Base-by-base conservation (phyloP, 2,797 vertebrate genomes). In the Phylloscopus collybita region DNA sequence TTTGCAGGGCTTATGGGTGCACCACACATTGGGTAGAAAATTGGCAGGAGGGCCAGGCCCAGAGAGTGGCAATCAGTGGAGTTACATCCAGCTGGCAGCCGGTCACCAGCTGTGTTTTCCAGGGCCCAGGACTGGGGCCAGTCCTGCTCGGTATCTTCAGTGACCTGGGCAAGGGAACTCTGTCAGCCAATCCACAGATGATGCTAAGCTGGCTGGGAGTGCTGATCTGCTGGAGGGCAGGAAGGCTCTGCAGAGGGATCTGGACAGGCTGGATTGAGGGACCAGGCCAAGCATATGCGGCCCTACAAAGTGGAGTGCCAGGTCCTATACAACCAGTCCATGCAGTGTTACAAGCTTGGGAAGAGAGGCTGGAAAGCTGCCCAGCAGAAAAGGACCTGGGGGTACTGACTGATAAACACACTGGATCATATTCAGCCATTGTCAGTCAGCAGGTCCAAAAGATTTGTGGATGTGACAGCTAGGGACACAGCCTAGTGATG, bases 151-250 rank as follows among this genome's bases (percentile, higher is more conserved):
- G 6, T 8, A 8, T 38, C 44, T 50, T 44, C 32, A 36, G 0
- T 0, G 1, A 27, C 36, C 18, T 57, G 32, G 32, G 11, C 0
- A 1, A 57, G 27, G 26, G 26, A 8, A 34, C 23, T 10, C 32
- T 21, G 59, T 36, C 50, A 50, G 50, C 3, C 34, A 36, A 10
- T 14, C 36, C 45, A 56, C 36, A 57, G 74, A 62, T 12, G 49
- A 49, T 2, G 1, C 20, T 23, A 6, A 44, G 16, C 1, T 87
- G 66, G 10, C 19, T 20, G 32, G 30, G 3, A 57, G 2, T 20
- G 44, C 8, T 57, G 51, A 21, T 57, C 8, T 65, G 44, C 66
- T 38, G n/a, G 36, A 80, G 32, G 10, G 11, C 5, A 65, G 67
- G 27, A 87, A 51, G 27, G 44, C 27, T 57, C 75, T 50, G 27